Evolutionary conservation across 1,140 invertebrate genomes (phyloP), one percentile per base, ranked within the genome.

Genomic region (Proales similis): DNA sequence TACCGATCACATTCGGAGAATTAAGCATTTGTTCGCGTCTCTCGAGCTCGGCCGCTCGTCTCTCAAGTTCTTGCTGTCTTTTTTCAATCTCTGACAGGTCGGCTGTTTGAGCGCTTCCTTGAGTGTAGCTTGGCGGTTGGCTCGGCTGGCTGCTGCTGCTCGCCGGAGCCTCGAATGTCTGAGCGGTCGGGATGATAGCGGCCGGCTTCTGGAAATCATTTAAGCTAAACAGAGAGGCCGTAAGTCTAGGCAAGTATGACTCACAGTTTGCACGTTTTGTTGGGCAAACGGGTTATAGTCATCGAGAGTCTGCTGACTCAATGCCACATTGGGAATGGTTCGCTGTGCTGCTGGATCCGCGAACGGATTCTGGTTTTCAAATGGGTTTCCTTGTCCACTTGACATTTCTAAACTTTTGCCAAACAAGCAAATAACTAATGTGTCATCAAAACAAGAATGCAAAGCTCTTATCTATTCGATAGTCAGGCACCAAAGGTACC

Each of bases 281-380:
- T 57, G 33, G 4, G 85, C 87, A 78, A 95, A 94, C 11, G 90
- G 89, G 78, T 92, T 91, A 74, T 91, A 93, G 71, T 94, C 88
- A 71, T 93, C 89, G 36, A 93, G 78, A 42, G 57, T 38, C 26
- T 61, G 26, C 47, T 61, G 57, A 27, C 9, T 46, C 38, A 46
- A 4, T 45, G 33, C 29, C 6, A 45, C 19, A 19, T 22, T 43
- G n/a, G 32, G 39, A 20, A 45, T 61, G 1, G 36, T 32, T 19
- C 39, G 24, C 6, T 45, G 57, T 14, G 47, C 47, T 7, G 20
- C 14, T 9, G 57, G 57, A 46, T 61, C 57, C 39, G 36, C 36
- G 19, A 39, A 39, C 19, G 36, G 36, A 39, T 39, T 39, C 3
- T 2, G 3, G 19, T 39, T 19, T 39, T 39, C 36, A n/a, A n/a